These are phyloP conservation scores for Harpalus rubripes DNA, from an alignment of 2,888 invertebrate genomes.

Conservation along the genomic window DNA sequence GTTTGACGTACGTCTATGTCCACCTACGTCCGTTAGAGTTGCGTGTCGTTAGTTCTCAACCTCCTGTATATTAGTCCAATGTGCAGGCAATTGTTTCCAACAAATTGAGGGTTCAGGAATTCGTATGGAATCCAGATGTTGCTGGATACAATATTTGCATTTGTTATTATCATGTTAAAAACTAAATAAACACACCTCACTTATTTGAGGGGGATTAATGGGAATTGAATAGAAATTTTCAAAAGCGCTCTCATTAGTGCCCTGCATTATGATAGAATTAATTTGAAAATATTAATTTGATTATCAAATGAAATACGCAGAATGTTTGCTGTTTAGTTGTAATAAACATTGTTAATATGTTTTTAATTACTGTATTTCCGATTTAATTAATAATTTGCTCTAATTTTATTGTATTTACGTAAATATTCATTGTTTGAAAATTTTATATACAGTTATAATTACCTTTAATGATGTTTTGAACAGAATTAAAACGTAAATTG, in stretches of 20 bases:
- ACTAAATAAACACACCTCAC: not conserved
- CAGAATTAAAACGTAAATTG: too few relatives aligned
- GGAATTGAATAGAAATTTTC: not conserved
- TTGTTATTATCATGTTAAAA: slow-evolving; percentile 12
- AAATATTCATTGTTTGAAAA: not conserved
- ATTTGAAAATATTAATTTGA: slow-evolving; percentile 16
- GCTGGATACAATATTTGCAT: slow-evolving; percentile 28
- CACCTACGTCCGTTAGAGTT: slow-evolving; percentile 28
- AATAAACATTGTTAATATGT: not conserved
- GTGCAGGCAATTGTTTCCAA: slow-evolving; percentile 48
- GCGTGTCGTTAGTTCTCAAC: slow-evolving; percentile 49
- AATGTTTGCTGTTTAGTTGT: not conserved
- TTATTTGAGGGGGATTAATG: not conserved
- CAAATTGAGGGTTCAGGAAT: slow-evolving; percentile 42
- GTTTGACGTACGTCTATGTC: not conserved
- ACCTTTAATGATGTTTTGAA: not conserved
- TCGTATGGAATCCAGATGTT: slow-evolving; percentile 31
- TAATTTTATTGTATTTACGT: not conserved
- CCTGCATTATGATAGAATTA: slow-evolving; percentile 1
- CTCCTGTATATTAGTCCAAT: slow-evolving; percentile 40
- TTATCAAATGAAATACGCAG: not conserved
- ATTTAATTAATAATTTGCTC: not conserved
- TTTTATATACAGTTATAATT: not conserved
- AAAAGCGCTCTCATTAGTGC: not conserved
- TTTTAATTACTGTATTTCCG: not conserved